phyloP scores from a whole-genome alignment of 2,888 invertebrate species.

The Stomorhina lunata region DNA sequence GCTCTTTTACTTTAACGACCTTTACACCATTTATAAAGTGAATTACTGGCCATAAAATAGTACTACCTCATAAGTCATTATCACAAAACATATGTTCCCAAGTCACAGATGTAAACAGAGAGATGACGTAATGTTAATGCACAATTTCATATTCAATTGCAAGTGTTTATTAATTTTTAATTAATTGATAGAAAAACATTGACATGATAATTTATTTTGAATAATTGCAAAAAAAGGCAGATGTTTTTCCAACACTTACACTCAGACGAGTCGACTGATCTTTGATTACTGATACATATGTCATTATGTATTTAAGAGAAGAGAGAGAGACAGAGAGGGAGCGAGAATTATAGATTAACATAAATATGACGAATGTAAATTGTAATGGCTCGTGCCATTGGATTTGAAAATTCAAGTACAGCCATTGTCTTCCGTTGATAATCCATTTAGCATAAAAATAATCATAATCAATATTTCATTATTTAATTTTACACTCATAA shows the following conservation, averaged over 20 bases:
- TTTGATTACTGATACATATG: background rate
- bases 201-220: constrained; percentile 57
- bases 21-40: no score
- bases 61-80: constrained; percentile 8
- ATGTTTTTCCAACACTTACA: constrained; percentile 27
- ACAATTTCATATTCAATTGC: constrained; percentile 59
- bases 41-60: no score
- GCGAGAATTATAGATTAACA: background rate
- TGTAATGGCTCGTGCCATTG: background rate
- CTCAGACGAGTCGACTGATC: background rate
- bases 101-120: constrained; percentile 32
- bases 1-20: no score
- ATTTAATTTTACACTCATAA: no score
- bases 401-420: no score
- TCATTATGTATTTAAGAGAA: background rate
- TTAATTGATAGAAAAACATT: constrained; percentile 60
- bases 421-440: no score
- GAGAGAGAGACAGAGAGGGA: background rate
- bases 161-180: constrained; percentile 56
- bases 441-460: no score
- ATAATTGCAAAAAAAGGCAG: constrained; percentile 20
- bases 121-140: constrained; percentile 59
- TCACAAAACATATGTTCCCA: constrained; percentile 9
- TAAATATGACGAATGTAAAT: background rate
- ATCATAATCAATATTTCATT: no score